phyloP scores from a whole-genome alignment of 2,797 vertebrate species.

The Halcyon chelicuti region DNA sequence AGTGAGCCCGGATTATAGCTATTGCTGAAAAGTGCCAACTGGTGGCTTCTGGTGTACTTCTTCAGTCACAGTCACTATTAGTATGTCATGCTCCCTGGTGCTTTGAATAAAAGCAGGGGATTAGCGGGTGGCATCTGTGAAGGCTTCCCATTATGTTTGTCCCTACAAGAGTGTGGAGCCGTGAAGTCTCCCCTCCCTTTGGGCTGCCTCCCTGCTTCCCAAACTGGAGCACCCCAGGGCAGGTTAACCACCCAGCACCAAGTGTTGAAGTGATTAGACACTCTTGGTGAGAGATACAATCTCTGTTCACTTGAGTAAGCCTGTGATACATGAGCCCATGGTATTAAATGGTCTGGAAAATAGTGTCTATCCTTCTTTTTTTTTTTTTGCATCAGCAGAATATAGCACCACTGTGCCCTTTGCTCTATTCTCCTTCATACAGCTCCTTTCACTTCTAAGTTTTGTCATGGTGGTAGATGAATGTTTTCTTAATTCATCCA shows the following conservation, averaged over 20 bases:
- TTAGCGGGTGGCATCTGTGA: not conserved
- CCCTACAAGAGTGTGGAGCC: fast-evolving
- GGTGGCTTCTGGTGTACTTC: not conserved
- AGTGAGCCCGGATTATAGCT: not conserved
- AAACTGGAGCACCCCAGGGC: not conserved
- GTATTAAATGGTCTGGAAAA: not conserved
- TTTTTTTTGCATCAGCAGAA: not conserved
- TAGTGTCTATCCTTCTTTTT: not conserved
- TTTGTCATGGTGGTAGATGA: not conserved
- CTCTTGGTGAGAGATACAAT: not conserved
- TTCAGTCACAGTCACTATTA: not conserved
- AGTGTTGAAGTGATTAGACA: not conserved
- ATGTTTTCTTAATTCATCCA: conserved; percentile 29
- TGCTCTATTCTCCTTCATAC: not conserved
- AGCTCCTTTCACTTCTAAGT: not conserved
- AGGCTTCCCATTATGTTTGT: not conserved
- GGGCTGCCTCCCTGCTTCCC: not conserved
- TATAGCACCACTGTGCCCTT: not conserved
- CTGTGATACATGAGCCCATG: not conserved
- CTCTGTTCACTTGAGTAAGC: not conserved
- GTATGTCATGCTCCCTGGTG: not conserved
- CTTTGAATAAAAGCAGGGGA: not conserved
- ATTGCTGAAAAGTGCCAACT: not conserved
- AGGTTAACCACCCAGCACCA: not conserved
- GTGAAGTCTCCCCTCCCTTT: not conserved